Base-by-base conservation (phyloP, 2,888 invertebrate genomes). In the Myopa tessellatipennis region DNA sequence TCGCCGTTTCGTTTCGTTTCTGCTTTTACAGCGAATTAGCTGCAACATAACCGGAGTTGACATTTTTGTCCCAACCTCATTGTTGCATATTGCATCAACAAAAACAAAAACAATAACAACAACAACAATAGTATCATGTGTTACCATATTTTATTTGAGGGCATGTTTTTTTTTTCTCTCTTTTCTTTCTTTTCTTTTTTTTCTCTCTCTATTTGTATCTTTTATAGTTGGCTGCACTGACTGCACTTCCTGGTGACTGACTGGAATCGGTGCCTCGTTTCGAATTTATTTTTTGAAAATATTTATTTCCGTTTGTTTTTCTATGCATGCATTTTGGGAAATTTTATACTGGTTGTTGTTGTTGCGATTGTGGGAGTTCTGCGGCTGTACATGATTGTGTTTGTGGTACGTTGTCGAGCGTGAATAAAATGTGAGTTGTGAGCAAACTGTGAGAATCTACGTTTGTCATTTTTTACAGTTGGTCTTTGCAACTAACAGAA, bases 31-130 rank as follows among this genome's bases (percentile, higher is more conserved):
- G 60, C 18, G 60, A 72, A 72, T 72, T 72, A 72, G 72, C 60
- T 60, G 72, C 60, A 16, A n/a, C 18, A 60, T 40, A 72, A 36
- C 72, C 72, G 72, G 40, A 72, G 72, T 40, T 71, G 71, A 60
- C 72, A 72, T 70, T 16, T 16, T 16, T 16, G 55, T 12, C 5
- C 55, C 70, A 70, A n/a, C 38, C 58, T 58, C 40, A 18, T n/a
- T 14, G 60, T 38, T 36, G 60, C 38, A 58, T 55, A 8, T 16
- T 6, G 6, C 45, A 72, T 58, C 38, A 60, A 58, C 71, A 58
- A 10, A 3, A 60, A 58, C 71, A 58, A 10, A 3, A 16, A 36
- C 0, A 60, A 38, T 10, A 45, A 45, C 45, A 45, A 60, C 38
- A 72, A 70, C 55, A 38, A 4, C 65, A 67, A 65, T 8, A 38